These are phyloP conservation scores for Tenthredo notha DNA, from an alignment of 2,888 invertebrate genomes.

Conservation along the genomic window DNA sequence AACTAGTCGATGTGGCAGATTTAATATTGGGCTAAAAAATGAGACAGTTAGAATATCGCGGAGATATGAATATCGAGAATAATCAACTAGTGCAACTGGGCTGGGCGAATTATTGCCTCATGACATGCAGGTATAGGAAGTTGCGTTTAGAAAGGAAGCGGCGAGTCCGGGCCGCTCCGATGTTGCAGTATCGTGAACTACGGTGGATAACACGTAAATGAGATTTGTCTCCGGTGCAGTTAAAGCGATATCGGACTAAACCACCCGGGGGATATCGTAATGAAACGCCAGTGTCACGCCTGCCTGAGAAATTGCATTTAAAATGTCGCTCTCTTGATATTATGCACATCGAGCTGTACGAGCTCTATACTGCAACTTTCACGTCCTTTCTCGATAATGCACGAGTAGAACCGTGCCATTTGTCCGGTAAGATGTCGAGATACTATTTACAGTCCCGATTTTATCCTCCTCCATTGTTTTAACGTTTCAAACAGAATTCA, in stretches of 20 bases:
- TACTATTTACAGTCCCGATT: neutral
- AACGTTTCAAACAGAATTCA: neutral
- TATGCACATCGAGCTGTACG: slow-evolving; percentile 13
- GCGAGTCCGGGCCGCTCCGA: slow-evolving; percentile 29
- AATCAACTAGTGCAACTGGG: neutral
- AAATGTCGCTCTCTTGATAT: slow-evolving; percentile 56
- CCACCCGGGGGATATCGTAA: slow-evolving; percentile 43
- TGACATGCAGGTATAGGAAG: slow-evolving; percentile 44
- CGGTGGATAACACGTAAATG: slow-evolving; percentile 56
- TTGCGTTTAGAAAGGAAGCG: slow-evolving; percentile 61
- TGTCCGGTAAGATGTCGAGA: neutral
- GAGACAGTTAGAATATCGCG: neutral
- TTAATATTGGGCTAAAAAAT: neutral
- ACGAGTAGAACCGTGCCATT: slow-evolving; percentile 1
- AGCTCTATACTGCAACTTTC: slow-evolving; percentile 25
- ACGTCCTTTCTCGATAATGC: slow-evolving; percentile 48
- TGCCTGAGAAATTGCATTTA: slow-evolving; percentile 54
- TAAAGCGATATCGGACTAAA: slow-evolving; percentile 55
- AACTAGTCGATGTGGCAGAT: neutral
- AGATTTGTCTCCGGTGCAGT: slow-evolving; percentile 57
- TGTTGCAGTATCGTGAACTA: slow-evolving; percentile 43
- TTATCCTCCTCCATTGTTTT: neutral
- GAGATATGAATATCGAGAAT: neutral
- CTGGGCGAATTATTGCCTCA: slow-evolving; percentile 20
- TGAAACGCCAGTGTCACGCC: slow-evolving; percentile 30